Evolutionary conservation across 2,888 invertebrate species (phyloP), one percentile per base, ranked within the genome.

Genomic region (Theretra japonica): DNA sequence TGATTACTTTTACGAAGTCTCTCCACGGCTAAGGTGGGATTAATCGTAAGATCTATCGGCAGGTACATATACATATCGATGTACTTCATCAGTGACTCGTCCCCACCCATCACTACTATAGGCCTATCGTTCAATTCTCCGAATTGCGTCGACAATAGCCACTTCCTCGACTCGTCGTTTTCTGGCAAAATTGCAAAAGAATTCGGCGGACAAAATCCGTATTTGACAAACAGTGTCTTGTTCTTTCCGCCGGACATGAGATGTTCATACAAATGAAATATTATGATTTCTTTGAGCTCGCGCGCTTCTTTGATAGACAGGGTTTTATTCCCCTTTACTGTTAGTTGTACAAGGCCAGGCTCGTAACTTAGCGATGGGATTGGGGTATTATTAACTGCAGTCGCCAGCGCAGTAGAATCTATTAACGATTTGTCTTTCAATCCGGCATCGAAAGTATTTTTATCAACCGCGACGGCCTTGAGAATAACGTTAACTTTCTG

Each of bases 401-500:
- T 75, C 2, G 77, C 57, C n/a, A 87, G 75, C 15, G 80, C 75
- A 0, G 83, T 57, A 0, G 75, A 75, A n/a, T 85, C 81, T 0
- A 74, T 70, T 1, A 80, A 60, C 0, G 88, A 84, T 4, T 30
- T 15, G 68, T 88, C 89, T 30, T 83, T 83, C 7, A 93, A 76
- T 0, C 93, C 93, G 4, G 82, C 80, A 70, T 93, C 93, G 77
- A 93, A 94, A 0, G 86, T 85, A 60, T 90, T 83, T 72, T 92
- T 92, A 72, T 94, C 93, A 1, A 93, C 88, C 3, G 93, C 93
- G n/a, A 86, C 84, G 0, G 90, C 87, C 81, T 89, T 93, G 11
- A 92, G 74, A 68, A 88, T 90, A 7, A 94, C 92, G 74, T 82
- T 90, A 1, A 94, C 94, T 77, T 93, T 91, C 72, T 92, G 90